A percentile compares a stretch with the other conserved stretches of the same genome.
These are phyloP conservation scores for Crenichthys baileyi DNA, from an alignment of 2,797 vertebrate species.

Conservation along the genomic window DNA sequence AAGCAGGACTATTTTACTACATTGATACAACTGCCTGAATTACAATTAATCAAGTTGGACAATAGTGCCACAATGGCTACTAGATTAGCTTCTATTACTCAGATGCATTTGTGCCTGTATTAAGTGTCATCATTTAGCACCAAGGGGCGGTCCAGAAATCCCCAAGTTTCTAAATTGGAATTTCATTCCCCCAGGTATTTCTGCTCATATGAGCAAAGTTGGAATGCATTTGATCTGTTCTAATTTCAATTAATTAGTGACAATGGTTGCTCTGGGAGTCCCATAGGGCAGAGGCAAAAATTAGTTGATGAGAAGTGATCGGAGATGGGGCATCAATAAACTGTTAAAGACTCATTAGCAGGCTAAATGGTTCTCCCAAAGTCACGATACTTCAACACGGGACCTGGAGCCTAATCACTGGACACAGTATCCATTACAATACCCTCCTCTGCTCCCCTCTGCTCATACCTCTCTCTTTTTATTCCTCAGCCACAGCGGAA, in stretches of 20 bases:
- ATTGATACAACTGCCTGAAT: slow-evolving; percentile 62
- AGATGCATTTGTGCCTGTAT: slow-evolving; percentile 70
- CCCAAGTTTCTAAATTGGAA: slow-evolving; percentile 87
- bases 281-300: slow-evolving; percentile 79
- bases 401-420: slow-evolving; percentile 84
- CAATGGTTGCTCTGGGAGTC: slow-evolving; percentile 85
- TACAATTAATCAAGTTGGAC: slow-evolving; percentile 75
- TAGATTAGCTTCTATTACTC: slow-evolving; percentile 80
- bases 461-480: slow-evolving; percentile 61
- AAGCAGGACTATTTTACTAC: slow-evolving; percentile 34
- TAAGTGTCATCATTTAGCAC: slow-evolving; percentile 81
- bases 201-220: slow-evolving; percentile 85
- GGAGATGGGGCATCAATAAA: slow-evolving; percentile 86
- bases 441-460: slow-evolving; percentile 54
- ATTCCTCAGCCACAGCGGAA: slow-evolving; percentile 75
- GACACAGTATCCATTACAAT: slow-evolving; percentile 83
- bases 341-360: slow-evolving; percentile 86
- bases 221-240: slow-evolving; percentile 88
- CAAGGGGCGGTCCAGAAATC: slow-evolving; percentile 82
- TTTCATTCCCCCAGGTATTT: slow-evolving; percentile 86
- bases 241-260: slow-evolving; percentile 89
- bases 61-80: slow-evolving; percentile 75
- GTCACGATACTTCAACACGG: slow-evolving; percentile 84
- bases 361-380: slow-evolving; percentile 84
- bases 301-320: slow-evolving; percentile 78